Base-by-base conservation (phyloP, 1,140 invertebrate genomes). In the Eumeta japonica region DNA sequence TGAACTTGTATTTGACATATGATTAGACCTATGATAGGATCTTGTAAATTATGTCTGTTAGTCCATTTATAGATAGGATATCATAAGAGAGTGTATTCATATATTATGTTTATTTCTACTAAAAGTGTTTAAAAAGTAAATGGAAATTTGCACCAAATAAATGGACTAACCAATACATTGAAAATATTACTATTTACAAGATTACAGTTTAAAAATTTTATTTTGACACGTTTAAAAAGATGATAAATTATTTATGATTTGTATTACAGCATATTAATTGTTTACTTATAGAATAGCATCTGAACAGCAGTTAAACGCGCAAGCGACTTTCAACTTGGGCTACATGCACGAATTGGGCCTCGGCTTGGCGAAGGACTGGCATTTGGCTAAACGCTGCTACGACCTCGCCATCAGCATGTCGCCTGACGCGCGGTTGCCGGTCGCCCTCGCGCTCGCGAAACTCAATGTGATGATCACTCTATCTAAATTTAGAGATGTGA, bases 261-360 rank as follows among this genome's bases (percentile, higher is more conserved):
- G 20, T 7, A 24, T 24, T 24, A 24, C 20, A 7, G 20, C 5
- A n/a, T 24, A n/a, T 24, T 24, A n/a, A n/a, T n/a, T 19, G 16
- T 30, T 13, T 11, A 27, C 34, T 42, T 87, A 84, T 67, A 83
- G 94, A 48, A 82, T 92, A 37, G 97, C 97, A 0, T 94, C 92
- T 1, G 96, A 98, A 40, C 89, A 94, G 47, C 92, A 97, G 49
- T 87, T 93, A 55, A 97, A 94, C 76, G 91, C 97, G 0, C 97
- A 99, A 64, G 97, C 97, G 3, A 96, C 97, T 86, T 99, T 99
- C 62, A 99, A 99, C 77, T 81, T 99, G 29, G 97, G 93, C 2
- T 99, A 98, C 62, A 99, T 99, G 97, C 95, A 99, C 70, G 96
- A 99, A 75, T 89, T 92, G 55, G 97, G 97, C 0, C 78, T 98